Evolutionary conservation across 2,797 vertebrate species (phyloP).

Genomic region (Labroides dimidiatus): DNA sequence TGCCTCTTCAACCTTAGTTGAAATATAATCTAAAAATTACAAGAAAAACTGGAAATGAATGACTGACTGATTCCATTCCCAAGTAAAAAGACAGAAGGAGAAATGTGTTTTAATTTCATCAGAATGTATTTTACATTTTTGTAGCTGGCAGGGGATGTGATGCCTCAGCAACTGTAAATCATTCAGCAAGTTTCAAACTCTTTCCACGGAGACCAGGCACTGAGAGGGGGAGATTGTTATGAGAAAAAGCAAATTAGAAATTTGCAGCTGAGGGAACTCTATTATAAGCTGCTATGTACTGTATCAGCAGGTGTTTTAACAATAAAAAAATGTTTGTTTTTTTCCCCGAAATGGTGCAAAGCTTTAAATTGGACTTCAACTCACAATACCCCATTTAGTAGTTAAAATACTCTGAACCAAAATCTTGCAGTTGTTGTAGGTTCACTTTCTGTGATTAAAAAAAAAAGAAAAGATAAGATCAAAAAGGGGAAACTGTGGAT

Average conservation of each 20-base stretch:
- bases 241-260: constrained; percentile 2
- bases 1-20: neutral
- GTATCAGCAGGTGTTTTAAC: neutral
- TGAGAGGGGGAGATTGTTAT: constrained; percentile 6
- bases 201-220: neutral
- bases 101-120: constrained; percentile 15
- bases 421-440: neutral
- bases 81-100: neutral
- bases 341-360: constrained; percentile 3
- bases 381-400: neutral
- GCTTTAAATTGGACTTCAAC: neutral
- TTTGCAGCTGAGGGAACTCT: neutral
- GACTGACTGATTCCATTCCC: neutral
- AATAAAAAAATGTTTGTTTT: constrained; percentile 3
- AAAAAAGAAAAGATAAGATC: neutral
- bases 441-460: neutral
- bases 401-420: neutral
- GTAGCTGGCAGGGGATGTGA: constrained; percentile 4
- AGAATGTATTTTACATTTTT: constrained; percentile 10
- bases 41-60: neutral
- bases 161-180: constrained; percentile 20
- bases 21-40: neutral
- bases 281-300: neutral
- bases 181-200: constrained; percentile 14
- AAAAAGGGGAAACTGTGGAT: too few relatives aligned